A percentile compares a stretch with the other conserved stretches of the same genome.
Evolutionary conservation across 37 sponge, comb jelly and placozoan genomes (phyloP).

Genomic region (Haliclona indistincta): DNA sequence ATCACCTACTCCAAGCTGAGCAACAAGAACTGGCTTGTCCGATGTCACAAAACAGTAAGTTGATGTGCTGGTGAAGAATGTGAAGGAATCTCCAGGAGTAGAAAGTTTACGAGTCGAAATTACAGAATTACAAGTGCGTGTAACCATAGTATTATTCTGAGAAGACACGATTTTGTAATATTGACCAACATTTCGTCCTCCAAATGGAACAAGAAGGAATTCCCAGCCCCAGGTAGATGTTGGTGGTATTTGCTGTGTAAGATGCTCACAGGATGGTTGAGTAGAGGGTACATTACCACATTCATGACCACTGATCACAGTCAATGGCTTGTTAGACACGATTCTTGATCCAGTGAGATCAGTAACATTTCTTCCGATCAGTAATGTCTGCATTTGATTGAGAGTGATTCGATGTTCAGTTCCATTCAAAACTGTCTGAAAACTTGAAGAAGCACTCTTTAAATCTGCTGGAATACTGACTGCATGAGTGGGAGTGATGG

Average conservation of each 20-base stretch:
- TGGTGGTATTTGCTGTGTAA: constrained; percentile 2
- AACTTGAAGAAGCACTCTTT: not conserved
- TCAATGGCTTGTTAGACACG: constrained; percentile 7
- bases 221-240: not conserved
- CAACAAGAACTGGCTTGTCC: no score
- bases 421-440: not conserved
- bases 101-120: no score
- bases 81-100: no score
- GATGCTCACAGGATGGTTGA: not conserved
- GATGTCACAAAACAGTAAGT: no score
- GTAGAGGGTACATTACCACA: not conserved
- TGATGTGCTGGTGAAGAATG: no score
- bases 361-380: not conserved
- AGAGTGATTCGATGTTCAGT: not conserved
- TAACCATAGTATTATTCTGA: no score
- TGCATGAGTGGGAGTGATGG: not conserved
- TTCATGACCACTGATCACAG: not conserved
- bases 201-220: constrained; percentile 4
- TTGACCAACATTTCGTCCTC: not conserved
- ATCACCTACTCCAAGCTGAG: no score
- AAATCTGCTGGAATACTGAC: not conserved
- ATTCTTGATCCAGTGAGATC: constrained; percentile 3
- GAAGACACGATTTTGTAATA: constrained; percentile 1
- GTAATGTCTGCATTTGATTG: not conserved
- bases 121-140: no score